phyloP scores from a whole-genome alignment of 2,113 vertebrate genomes.

The Amphilophus citrinellus region DNA sequence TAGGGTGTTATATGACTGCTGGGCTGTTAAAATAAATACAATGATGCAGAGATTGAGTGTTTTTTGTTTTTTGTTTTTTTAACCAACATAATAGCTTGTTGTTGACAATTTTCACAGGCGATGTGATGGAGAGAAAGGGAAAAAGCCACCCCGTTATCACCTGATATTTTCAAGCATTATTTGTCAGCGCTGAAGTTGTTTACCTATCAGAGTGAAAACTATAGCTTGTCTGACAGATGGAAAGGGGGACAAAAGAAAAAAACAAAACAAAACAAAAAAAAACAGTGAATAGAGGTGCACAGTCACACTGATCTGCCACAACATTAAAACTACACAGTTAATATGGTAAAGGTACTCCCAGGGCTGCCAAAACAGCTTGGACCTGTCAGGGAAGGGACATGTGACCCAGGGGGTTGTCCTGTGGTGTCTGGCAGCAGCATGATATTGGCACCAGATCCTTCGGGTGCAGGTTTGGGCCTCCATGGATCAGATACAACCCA shows the following conservation, averaged over 20 bases:
- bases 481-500: neutral
- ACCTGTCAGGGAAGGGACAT: neutral
- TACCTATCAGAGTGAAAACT: constrained; percentile 64
- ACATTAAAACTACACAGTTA: neutral
- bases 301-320: neutral
- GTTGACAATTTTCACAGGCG: constrained; percentile 41
- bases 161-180: constrained; percentile 60
- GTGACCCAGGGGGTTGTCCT: neutral
- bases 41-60: constrained; percentile 27
- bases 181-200: constrained; percentile 62
- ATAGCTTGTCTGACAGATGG: constrained; percentile 26
- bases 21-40: constrained; percentile 45
- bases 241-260: neutral
- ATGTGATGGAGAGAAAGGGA: neutral
- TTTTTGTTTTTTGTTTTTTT: neutral
- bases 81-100: constrained; percentile 38
- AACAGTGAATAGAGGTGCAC: constrained; percentile 25
- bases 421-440: neutral
- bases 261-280: neutral
- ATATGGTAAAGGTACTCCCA: neutral
- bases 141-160: constrained; percentile 58
- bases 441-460: neutral
- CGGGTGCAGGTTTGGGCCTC: constrained; percentile 1
- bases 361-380: neutral
- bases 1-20: constrained; percentile 1